Evolutionary conservation across 2,797 vertebrate species (phyloP).

Genomic region (Psittacula echo): DNA sequence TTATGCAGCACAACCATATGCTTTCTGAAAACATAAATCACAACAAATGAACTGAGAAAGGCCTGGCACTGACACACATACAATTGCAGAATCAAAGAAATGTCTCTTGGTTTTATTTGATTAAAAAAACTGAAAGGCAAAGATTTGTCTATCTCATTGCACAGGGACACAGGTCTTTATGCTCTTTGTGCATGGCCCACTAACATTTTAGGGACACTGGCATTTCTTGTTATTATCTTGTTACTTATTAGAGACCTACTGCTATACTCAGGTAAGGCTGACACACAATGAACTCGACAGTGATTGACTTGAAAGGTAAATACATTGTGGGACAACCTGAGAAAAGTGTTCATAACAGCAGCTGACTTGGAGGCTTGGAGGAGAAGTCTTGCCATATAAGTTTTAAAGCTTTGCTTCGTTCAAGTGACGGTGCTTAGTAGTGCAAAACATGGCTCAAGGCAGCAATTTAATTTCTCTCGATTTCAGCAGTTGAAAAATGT

Average conservation of each 20-base stretch:
- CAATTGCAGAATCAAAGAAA: conserved; percentile 9
- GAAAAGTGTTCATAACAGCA: background rate
- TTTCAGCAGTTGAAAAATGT: conserved; percentile 44
- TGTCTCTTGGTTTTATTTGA: background rate
- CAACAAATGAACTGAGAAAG: background rate
- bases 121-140: conserved; percentile 27
- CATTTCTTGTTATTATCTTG: background rate
- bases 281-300: background rate
- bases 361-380: background rate
- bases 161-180: background rate
- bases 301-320: background rate
- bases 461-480: conserved; percentile 43
- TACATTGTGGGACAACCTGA: background rate
- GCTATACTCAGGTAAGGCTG: background rate
- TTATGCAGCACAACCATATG: background rate
- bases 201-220: background rate
- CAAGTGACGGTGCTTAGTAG: conserved; percentile 9
- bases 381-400: background rate
- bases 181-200: background rate
- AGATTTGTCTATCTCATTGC: conserved; percentile 16
- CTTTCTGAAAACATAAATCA: conserved; percentile 44
- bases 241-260: background rate
- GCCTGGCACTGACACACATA: background rate
- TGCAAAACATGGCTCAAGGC: conserved; percentile 41
- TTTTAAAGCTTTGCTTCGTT: conserved; percentile 35